A percentile compares a stretch with the other conserved stretches of the same genome.
Conservation (phyloP, 35 echinoderm and acorn worm species). For the Ophioderma brevispina region DNA sequence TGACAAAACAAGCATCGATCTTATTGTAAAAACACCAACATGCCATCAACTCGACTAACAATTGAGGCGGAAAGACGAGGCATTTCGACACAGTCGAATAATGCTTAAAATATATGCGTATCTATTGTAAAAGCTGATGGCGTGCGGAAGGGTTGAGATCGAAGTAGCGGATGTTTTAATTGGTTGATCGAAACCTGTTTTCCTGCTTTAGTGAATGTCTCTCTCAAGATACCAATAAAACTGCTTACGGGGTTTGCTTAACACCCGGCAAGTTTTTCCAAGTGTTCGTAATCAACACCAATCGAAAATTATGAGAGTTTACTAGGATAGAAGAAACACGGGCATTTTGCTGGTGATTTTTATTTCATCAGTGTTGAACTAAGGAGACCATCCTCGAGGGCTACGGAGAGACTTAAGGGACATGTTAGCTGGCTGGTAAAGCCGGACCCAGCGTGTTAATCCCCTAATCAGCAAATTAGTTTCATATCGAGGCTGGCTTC, state of each 20-base stretch:
- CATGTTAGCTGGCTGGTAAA: not conserved
- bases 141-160: not conserved
- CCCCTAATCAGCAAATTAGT: not conserved
- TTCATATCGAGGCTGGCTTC: not conserved
- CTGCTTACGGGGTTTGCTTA: not conserved
- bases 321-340: not conserved
- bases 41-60: not conserved
- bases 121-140: no score
- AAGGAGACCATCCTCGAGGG: not conserved
- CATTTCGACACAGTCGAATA: not conserved
- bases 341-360: not conserved
- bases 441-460: not conserved
- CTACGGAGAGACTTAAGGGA: not conserved
- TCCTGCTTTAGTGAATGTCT: not conserved
- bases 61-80: not conserved
- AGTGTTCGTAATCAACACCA: slow-evolving; percentile 1
- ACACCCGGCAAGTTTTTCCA: not conserved
- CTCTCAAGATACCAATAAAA: not conserved
- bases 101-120: no score
- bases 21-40: not conserved
- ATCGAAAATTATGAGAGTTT: not conserved
- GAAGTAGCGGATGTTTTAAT: not conserved
- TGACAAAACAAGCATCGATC: slow-evolving; percentile 5
- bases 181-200: not conserved
- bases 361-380: not conserved